phyloP scores from a whole-genome alignment of 2,888 invertebrate species.

The Xylota sylvarum region DNA sequence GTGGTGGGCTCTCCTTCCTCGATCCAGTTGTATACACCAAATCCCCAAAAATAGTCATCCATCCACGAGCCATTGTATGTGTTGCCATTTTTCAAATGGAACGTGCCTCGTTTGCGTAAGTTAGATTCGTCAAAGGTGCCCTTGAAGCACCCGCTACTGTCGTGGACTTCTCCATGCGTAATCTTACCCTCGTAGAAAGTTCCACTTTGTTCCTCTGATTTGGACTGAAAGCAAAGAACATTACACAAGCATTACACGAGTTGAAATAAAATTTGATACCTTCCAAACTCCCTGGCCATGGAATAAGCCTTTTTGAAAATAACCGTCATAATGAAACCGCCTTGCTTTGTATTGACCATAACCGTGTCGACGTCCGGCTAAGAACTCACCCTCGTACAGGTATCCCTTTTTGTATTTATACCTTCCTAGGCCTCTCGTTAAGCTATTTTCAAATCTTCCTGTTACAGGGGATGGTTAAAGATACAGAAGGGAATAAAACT shows the following conservation, averaged over 20 bases:
- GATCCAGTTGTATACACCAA: slow-evolving; percentile 55
- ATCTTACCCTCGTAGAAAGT: slow-evolving; percentile 20
- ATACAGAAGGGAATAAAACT: background rate
- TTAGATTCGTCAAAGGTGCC: slow-evolving; percentile 32
- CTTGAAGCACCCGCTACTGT: slow-evolving; percentile 23
- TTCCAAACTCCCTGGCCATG: slow-evolving; percentile 57
- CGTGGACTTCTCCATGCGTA: slow-evolving; percentile 12
- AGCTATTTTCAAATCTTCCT: slow-evolving; percentile 52
- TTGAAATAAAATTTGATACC: slow-evolving; percentile 3
- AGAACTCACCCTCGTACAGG: slow-evolving; percentile 48
- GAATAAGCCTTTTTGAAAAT: slow-evolving; percentile 45
- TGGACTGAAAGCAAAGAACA: slow-evolving; percentile 1
- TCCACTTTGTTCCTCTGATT: slow-evolving; percentile 19
- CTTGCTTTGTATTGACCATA: slow-evolving; percentile 39
- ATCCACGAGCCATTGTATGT: slow-evolving; percentile 41
- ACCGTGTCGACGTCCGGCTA: slow-evolving; percentile 46
- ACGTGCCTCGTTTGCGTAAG: slow-evolving; percentile 24
- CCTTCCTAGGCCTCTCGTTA: slow-evolving; percentile 17
- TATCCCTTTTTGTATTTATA: slow-evolving; percentile 8
- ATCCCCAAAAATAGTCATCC: slow-evolving; percentile 30
- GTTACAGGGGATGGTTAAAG: background rate
- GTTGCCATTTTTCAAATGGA: slow-evolving; percentile 45
- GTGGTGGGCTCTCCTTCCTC: background rate
- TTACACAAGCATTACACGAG: no score
- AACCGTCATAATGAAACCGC: slow-evolving; percentile 35